These are phyloP conservation scores for Apocheima hispidaria DNA, from an alignment of 2,888 invertebrate species.

Conservation along the genomic window DNA sequence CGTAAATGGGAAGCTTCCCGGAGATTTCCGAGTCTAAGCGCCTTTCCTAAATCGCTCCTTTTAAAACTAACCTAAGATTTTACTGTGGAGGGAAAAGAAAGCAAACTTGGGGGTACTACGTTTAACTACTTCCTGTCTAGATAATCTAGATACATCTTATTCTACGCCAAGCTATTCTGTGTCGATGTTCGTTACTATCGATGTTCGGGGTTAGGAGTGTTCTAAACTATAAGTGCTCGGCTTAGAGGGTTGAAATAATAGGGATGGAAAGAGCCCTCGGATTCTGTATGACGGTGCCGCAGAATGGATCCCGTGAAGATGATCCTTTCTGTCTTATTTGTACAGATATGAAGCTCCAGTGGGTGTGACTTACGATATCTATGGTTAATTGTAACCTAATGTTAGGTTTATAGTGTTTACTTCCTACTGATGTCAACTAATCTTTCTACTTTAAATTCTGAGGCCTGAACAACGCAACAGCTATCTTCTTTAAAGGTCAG, in stretches of 20 bases:
- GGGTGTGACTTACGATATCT: conserved; percentile 83
- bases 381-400: conserved; percentile 76
- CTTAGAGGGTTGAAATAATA: conserved; percentile 53
- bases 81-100: conserved; percentile 62
- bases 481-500: conserved; percentile 12
- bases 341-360: conserved; percentile 74
- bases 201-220: conserved; percentile 57
- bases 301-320: conserved; percentile 50
- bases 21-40: conserved; percentile 65
- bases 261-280: conserved; percentile 60
- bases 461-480: conserved; percentile 17
- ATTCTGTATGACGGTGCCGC: conserved; percentile 39
- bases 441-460: conserved; percentile 50
- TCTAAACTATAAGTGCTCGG: conserved; percentile 64
- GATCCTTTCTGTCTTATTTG: conserved; percentile 56
- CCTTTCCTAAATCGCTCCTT: conserved; percentile 65
- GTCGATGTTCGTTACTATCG: conserved; percentile 52
- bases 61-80: conserved; percentile 68
- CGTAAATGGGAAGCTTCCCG: conserved; percentile 72
- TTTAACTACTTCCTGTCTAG: conserved; percentile 60
- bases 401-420: conserved; percentile 64
- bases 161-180: conserved; percentile 79
- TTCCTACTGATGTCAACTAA: conserved; percentile 61
- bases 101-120: conserved; percentile 70
- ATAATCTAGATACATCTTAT: conserved; percentile 59